Base-by-base conservation (phyloP, 2,797 vertebrate species). In the Scolopax rusticola region DNA sequence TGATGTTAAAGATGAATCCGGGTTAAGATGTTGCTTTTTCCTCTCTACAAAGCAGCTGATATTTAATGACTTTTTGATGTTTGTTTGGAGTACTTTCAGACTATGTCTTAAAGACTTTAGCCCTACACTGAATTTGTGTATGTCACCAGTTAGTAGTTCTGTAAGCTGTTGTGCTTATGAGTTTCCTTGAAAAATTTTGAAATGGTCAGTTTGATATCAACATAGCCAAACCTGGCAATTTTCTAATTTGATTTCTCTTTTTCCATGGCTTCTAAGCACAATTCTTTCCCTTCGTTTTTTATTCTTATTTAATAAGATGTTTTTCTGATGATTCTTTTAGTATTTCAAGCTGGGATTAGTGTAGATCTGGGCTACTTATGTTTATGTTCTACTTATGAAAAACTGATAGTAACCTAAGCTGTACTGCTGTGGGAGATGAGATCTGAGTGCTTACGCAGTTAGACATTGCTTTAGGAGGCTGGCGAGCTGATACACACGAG, bases 321-420 rank as follows among this genome's bases (percentile, higher is more conserved):
- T 85, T 88, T 81, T 69, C 51, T 73, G 74, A 53, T 86, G 20
- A 77, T 93, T 94, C 74, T 84, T 92, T 86, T 41, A 91, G 59
- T 79, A 38, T 86, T 93, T 92, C 69, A 59, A 48, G 73, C 63
- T 78, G 50, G 38, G 82, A 27, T 84, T 53, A 43, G 47, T 28
- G 63, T 25, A 89, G 68, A 43, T 68, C 48, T 73, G 84, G 63
- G 60, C 82, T 93, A 33, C 60, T 75, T 82, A 50, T 33, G 40
- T 41, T 84, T 85, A 47, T 60, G 33, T 88, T 73, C 76, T 81
- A 23, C 64, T 70, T 80, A 20, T 67, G 80, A 43, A 78, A 64
- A 80, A 12, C 9, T 54, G 75, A 4, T 81, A 27, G 56, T 56
- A 57, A 92, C 47, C 48, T 57, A 33, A 65, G 48, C 56, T 78